Evolutionary conservation across 2,797 vertebrate species (phyloP).

Genomic region (Sciurus vulgaris): DNA sequence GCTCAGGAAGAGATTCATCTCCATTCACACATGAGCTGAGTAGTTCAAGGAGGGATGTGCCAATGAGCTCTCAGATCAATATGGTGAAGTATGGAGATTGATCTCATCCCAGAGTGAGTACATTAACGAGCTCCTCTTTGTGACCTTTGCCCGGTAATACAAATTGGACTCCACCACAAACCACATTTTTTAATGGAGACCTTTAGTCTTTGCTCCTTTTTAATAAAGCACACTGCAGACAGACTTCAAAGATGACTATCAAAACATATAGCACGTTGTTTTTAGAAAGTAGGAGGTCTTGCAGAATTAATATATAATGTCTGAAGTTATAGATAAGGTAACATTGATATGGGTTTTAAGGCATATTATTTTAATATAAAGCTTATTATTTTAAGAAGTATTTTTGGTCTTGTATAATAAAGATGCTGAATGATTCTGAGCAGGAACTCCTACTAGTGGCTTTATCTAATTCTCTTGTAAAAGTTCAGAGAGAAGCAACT

Average conservation of each 20-base stretch:
- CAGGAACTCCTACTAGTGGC: not conserved
- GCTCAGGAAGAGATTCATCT: constrained; percentile 86
- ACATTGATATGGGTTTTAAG: not conserved
- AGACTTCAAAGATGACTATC: constrained; percentile 82
- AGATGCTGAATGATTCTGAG: not conserved
- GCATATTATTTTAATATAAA: no score
- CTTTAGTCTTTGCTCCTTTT: constrained; percentile 83
- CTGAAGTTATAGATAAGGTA: not conserved
- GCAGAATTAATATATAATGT: not conserved
- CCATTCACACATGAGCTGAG: constrained; percentile 86
- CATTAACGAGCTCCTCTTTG: constrained; percentile 92
- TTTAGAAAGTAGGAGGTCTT: not conserved
- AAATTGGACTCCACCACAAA: constrained; percentile 89
- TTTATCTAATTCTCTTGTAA: not conserved
- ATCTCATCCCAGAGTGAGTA: constrained; percentile 93
- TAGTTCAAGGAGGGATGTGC: constrained; percentile 87
- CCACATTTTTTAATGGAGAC: constrained; percentile 84
- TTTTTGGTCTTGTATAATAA: not conserved
- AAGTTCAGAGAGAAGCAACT: not conserved
- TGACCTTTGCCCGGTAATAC: constrained; percentile 92
- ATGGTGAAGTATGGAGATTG: constrained; percentile 92
- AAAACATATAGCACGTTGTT: constrained; percentile 58
- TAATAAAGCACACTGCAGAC: constrained; percentile 87
- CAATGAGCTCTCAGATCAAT: constrained; percentile 92
- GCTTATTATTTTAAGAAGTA: not conserved